Evolutionary conservation across 1,140 invertebrate genomes (phyloP), one percentile per base, ranked within the genome.

Genomic region (Aradophagus sp.): DNA sequence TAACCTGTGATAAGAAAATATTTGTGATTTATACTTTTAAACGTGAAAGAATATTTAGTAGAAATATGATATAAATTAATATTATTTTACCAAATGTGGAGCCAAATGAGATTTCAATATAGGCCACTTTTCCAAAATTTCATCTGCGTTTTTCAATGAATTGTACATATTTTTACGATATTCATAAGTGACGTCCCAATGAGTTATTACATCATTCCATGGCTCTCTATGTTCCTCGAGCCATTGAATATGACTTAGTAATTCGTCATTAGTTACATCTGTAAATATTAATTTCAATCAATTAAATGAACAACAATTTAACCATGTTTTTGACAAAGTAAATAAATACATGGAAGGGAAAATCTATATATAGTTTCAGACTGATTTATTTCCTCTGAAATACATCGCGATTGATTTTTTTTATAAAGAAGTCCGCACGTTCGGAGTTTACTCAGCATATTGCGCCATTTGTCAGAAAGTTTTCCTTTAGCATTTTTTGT

Each of bases 401-500:
- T 23, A 5, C 20, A 23, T 23, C 8, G 8, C 8, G 20, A 23
- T 23, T 23, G 20, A 23, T 23, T 23, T 15, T 36, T 48, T 15
- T 36, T 48, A 15, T 12, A 5, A n/a, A 35, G 5, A 15, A 23
- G 1, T 8, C 32, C 45, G 14, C 13, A 23, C 1, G 2, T 8
- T 14, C 32, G n/a, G 10, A 48, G 12, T 83, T 48, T 35, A n/a
- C 1, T 5, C 5, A 35, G n/a, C 1, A n/a, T 48, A 12, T 35
- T 36, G 14, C 32, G 12, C 45, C 31, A 48, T 15, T 36, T 36
- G 2, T 48, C 32, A 1, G 45, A 19, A 3, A 48, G 26, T 23
- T 36, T 48, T n/a, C 45, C 45, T 48, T 48, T 48, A 4, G 7
- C 1, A 23, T 35, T 48, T 35, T 48, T 47, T 2, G 10, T 20